phyloP scores from a whole-genome alignment of 1,140 invertebrate species.

The Penaeus japonicus region DNA sequence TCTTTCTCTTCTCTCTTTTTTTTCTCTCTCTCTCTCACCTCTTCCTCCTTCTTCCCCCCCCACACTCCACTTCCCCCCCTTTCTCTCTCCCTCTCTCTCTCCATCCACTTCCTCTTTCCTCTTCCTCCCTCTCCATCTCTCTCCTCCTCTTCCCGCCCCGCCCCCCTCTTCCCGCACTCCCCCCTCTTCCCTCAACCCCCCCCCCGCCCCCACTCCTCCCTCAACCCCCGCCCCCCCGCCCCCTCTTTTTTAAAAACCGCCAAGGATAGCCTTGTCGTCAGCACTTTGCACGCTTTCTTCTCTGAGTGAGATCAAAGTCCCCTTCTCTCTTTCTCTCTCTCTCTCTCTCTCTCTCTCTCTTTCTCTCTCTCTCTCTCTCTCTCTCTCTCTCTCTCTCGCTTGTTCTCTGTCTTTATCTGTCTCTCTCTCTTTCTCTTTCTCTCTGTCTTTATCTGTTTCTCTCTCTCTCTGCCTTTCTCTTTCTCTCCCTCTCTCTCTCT shows the following conservation, averaged over 20 bases:
- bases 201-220: neutral
- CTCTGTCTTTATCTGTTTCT: no score
- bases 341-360: no score
- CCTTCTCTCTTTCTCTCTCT: no score
- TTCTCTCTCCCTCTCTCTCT: neutral
- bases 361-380: no score
- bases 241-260: neutral
- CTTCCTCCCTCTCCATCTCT: neutral
- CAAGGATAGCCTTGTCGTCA: no score
- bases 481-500: no score
- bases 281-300: no score
- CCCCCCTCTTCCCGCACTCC: neutral
- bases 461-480: no score
- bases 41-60: neutral
- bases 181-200: neutral
- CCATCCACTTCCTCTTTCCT: neutral
- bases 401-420: no score
- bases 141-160: neutral
- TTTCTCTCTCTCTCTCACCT: neutral
- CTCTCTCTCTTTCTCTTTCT: no score
- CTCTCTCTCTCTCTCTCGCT: no score
- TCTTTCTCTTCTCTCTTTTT: neutral
- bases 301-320: no score
- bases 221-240: neutral
- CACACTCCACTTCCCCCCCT: neutral